Base-by-base conservation (phyloP, 2,888 invertebrate genomes). In the Ditula angustiorana region DNA sequence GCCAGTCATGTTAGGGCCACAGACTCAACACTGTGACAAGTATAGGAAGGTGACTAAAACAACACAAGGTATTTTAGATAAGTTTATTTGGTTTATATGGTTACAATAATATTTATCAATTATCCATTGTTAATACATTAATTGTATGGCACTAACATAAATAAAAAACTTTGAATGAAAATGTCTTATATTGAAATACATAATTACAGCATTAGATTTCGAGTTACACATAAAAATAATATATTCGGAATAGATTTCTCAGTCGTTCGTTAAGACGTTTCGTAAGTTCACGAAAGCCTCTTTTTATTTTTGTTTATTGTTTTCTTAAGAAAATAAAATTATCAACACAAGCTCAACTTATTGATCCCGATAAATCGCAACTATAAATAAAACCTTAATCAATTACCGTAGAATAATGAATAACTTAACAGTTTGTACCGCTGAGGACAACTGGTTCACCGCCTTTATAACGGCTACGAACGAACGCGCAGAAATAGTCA, bases 21-120 rank as follows among this genome's bases (percentile, higher is more conserved):
- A n/a, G n/a, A n/a, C n/a, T 11, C 33, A 33, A 26, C 3, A 5
- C 5, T 35, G 13, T n/a, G 13, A 13, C 5, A n/a, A 33, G 19
- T 46, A 21, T 1, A 46, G 16, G 26, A 3, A 35, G 53, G 33
- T 41, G 13, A 86, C 68, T 79, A 57, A 90, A 90, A 90, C 82
- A 77, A 82, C 69, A 77, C 73, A 28, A 13, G 79, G 58, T 82
- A 59, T 80, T 85, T 86, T 84, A 82, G 83, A 84, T 75, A 64
- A 82, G 85, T 90, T 92, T 91, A 88, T 90, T 92, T 91, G 90
- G 91, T 92, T 91, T 92, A 92, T 88, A 92, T 90, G 90, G 91
- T 92, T 92, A 90, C 82, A 89, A 88, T 89, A 88, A 86, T 89
- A 89, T 82, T 89, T 88, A 89, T 90, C 87, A 82, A 87, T 88